A percentile compares a stretch with the other conserved stretches of the same genome.
These are phyloP conservation scores for Monochamus alternatus DNA, from an alignment of 2,888 invertebrate genomes.

Conservation along the genomic window DNA sequence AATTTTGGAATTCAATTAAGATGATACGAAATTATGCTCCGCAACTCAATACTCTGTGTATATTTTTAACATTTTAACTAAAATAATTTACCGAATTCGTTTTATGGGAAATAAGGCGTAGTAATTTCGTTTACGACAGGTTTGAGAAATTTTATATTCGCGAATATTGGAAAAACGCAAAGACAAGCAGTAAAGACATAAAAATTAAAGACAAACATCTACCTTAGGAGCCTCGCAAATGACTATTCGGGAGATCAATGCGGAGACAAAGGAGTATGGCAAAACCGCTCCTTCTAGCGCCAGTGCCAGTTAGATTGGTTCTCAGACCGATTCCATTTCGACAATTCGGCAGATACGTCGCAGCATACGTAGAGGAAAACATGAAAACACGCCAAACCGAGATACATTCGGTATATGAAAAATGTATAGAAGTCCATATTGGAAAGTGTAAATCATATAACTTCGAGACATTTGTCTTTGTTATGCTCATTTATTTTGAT, in stretches of 20 bases:
- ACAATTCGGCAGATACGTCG: conserved; percentile 12
- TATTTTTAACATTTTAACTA: too few relatives aligned
- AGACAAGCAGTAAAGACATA: too few relatives aligned
- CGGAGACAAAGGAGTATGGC: neutral
- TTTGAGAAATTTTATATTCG: too few relatives aligned
- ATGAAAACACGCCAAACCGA: neutral
- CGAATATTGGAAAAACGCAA: too few relatives aligned
- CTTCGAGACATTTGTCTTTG: conserved; percentile 22
- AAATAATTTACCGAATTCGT: too few relatives aligned
- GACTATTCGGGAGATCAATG: neutral
- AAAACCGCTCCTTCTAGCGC: neutral
- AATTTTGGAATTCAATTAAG: too few relatives aligned
- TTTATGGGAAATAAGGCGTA: too few relatives aligned
- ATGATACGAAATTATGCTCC: too few relatives aligned
- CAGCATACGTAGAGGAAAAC: conserved; percentile 14
- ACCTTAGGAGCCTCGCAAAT: too few relatives aligned
- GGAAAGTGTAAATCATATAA: conserved; percentile 31
- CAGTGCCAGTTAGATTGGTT: conserved; percentile 1
- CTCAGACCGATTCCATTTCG: neutral
- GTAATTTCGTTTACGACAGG: too few relatives aligned
- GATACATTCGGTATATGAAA: conserved; percentile 20
- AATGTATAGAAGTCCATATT: conserved; percentile 28
- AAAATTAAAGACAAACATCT: too few relatives aligned
- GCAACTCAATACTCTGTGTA: too few relatives aligned
- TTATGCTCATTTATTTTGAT: conserved; percentile 33